Evolutionary conservation across 2,888 invertebrate species (phyloP).

Genomic region (Aphidius colemani): DNA sequence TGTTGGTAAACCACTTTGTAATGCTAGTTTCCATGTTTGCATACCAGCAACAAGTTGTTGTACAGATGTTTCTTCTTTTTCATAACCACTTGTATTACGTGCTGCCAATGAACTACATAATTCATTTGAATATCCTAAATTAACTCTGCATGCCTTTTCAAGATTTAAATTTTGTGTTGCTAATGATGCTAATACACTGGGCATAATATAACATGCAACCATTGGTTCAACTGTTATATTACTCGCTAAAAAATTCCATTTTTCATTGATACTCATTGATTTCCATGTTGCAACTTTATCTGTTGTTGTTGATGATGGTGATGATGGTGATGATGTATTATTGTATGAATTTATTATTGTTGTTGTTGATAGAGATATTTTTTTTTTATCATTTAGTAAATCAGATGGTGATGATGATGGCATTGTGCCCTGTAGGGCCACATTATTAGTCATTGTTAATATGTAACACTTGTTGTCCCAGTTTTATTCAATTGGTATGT

Average conservation of each 20-base stretch:
- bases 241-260: conserved; percentile 64
- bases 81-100: conserved; percentile 72
- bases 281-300: conserved; percentile 55
- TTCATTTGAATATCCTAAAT: conserved; percentile 72
- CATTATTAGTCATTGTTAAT: conserved; percentile 29
- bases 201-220: conserved; percentile 74
- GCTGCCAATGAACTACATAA: conserved; percentile 78
- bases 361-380: background rate
- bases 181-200: conserved; percentile 69
- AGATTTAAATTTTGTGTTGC: conserved; percentile 85
- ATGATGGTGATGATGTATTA: background rate
- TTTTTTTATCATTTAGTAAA: background rate
- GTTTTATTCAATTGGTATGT: no score
- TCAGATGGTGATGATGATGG: conserved; percentile 6
- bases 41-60: conserved; percentile 72
- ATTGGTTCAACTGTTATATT: conserved; percentile 79
- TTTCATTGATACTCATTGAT: conserved; percentile 64
- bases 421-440: conserved; percentile 16
- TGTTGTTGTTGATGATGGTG: conserved; percentile 17
- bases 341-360: background rate
- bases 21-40: conserved; percentile 83
- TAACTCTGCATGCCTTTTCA: conserved; percentile 86
- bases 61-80: conserved; percentile 67
- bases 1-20: conserved; percentile 83
- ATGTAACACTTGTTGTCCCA: no score